Conservation (phyloP, 2,113 vertebrate genomes). For the Mirza zaza region DNA sequence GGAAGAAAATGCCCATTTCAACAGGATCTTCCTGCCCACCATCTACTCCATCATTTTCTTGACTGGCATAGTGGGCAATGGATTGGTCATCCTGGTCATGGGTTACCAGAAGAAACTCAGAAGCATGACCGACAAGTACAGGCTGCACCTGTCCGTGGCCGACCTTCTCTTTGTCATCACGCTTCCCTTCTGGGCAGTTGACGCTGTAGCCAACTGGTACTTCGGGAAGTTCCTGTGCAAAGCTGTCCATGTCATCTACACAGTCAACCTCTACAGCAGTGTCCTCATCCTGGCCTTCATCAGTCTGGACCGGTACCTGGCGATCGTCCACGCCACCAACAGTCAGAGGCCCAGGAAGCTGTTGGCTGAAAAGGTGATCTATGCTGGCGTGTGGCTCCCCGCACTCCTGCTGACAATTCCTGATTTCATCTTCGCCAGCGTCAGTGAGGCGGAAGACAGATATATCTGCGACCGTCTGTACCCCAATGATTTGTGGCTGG, state of each 20-base stretch:
- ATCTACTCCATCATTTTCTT: slow-evolving; percentile 95
- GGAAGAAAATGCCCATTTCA: slow-evolving; percentile 87
- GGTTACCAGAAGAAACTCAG: slow-evolving; percentile 96
- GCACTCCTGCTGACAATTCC: slow-evolving; percentile 93
- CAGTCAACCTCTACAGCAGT: slow-evolving; percentile 97
- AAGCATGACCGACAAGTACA: slow-evolving; percentile 98
- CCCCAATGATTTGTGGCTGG: slow-evolving; percentile 87
- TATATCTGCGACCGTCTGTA: slow-evolving; percentile 92
- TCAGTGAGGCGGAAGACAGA: slow-evolving; percentile 72
- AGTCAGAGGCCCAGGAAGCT: slow-evolving; percentile 92
- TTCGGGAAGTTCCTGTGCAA: slow-evolving; percentile 93
- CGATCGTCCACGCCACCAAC: slow-evolving; percentile 95
- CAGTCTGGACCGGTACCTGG: slow-evolving; percentile 95
- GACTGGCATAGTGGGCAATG: slow-evolving; percentile 94
- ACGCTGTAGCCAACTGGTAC: slow-evolving; percentile 92
- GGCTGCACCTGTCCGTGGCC: slow-evolving; percentile 96
- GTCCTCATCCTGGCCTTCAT: slow-evolving; percentile 98
- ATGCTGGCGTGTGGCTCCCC: slow-evolving; percentile 95
- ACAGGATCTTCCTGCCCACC: slow-evolving; percentile 92
- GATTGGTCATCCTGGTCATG: slow-evolving; percentile 96
- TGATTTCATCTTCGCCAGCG: slow-evolving; percentile 91
- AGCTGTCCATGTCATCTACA: slow-evolving; percentile 95
- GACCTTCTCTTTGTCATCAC: slow-evolving; percentile 97
- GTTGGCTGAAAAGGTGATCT: slow-evolving; percentile 92
- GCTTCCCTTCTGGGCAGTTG: slow-evolving; percentile 97